phyloP scores from a whole-genome alignment of 2,113 vertebrate species.

The Zosterops pallidus region DNA sequence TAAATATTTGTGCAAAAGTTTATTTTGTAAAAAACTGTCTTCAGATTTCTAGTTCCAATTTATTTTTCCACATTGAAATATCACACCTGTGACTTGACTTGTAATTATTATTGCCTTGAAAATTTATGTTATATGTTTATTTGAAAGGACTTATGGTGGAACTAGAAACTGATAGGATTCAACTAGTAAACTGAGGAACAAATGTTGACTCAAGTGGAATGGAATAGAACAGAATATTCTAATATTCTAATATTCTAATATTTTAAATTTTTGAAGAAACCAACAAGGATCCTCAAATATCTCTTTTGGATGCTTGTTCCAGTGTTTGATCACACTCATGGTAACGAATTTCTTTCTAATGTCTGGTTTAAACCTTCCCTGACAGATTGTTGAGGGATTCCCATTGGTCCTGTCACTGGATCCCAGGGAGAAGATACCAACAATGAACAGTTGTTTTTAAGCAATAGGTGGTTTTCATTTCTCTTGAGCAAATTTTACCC shows the following conservation, averaged over 20 bases:
- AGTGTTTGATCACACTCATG: background rate
- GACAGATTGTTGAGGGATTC: background rate
- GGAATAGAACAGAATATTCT: background rate
- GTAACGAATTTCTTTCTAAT: background rate
- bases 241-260: no score
- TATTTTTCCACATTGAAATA: background rate
- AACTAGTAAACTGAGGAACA: background rate
- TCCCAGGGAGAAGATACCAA: background rate
- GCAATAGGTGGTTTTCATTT: background rate
- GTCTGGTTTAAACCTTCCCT: background rate
- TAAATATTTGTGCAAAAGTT: background rate
- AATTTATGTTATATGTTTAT: background rate
- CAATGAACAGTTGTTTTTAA: background rate
- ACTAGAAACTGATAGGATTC: background rate
- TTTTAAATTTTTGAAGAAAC: background rate
- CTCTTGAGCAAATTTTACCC: background rate
- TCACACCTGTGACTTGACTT: background rate
- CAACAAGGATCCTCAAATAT: rapidly evolving
- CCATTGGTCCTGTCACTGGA: rapidly evolving
- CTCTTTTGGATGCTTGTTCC: background rate
- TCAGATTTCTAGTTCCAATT: background rate
- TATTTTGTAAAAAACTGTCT: background rate
- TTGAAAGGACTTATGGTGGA: background rate
- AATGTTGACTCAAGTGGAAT: background rate
- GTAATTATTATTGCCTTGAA: background rate